A percentile compares a stretch with the other conserved stretches of the same genome.
These are phyloP conservation scores for Anas georgica DNA, from an alignment of 2,797 vertebrate genomes.

Conservation along the genomic window DNA sequence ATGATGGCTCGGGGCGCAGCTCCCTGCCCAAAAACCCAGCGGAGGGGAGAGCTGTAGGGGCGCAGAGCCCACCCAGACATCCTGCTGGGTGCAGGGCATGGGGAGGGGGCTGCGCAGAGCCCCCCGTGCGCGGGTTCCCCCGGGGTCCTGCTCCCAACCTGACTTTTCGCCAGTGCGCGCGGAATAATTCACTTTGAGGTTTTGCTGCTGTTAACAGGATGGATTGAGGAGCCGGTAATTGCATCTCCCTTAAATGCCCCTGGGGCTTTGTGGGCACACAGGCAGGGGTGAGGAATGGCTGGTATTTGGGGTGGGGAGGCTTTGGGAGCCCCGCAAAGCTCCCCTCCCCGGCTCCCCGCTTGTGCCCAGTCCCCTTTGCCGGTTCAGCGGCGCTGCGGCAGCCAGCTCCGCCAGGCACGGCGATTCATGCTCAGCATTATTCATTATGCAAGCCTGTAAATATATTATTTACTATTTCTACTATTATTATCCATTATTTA, in stretches of 20 bases:
- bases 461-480: conserved; percentile 63
- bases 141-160: accelerated
- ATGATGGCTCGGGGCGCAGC: neutral
- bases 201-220: neutral
- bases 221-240: conserved; percentile 3
- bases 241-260: neutral
- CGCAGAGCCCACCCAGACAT: accelerated
- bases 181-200: neutral
- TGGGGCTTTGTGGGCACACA: neutral
- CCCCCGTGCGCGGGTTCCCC: accelerated
- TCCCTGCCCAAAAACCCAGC: neutral
- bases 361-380: neutral
- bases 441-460: conserved; percentile 49
- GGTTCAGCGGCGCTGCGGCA: neutral
- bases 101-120: neutral
- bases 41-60: too few relatives aligned
- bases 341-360: accelerated
- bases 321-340: neutral
- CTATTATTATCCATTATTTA: conserved; percentile 66
- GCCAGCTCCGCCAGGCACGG: neutral
- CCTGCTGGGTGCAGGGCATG: accelerated
- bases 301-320: neutral
- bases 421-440: neutral
- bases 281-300: accelerated
- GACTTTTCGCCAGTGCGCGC: accelerated